Percentiles rank a stretch among this genome's conserved stretches.
These are phyloP conservation scores for Sitodiplosis mosellana DNA, from an alignment of 1,140 invertebrate species.

Conservation along the genomic window DNA sequence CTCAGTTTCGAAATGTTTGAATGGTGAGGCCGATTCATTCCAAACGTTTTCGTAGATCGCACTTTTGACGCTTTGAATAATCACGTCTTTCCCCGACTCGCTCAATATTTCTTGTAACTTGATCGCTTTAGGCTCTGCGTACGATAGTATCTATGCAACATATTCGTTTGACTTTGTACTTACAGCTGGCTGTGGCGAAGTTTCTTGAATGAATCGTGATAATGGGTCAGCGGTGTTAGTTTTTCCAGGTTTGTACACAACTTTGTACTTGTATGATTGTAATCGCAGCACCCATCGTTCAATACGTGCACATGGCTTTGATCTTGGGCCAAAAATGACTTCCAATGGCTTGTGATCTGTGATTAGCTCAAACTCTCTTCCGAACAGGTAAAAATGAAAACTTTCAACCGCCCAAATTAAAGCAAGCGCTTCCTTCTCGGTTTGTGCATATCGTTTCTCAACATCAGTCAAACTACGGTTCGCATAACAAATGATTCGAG, in stretches of 20 bases:
- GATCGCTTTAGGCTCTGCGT: neutral
- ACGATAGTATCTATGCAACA: neutral
- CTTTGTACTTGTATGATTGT: slow-evolving; percentile 11
- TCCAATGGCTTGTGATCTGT: slow-evolving; percentile 19
- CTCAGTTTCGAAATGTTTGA: slow-evolving; percentile 3
- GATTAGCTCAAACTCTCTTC: slow-evolving; percentile 16
- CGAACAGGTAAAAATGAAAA: slow-evolving; percentile 12
- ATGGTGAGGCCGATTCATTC: neutral
- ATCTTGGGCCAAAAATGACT: slow-evolving; percentile 6
- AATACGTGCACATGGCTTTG: slow-evolving; percentile 10
- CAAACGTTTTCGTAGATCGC: neutral
- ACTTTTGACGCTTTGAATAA: neutral
- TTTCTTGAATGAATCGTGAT: slow-evolving; percentile 2
- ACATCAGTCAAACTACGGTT: slow-evolving; percentile 14
- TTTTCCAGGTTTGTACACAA: slow-evolving; percentile 9
- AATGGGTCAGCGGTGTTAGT: too few species aligned
- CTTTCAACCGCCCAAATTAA: slow-evolving; percentile 16
- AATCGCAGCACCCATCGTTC: slow-evolving; percentile 13
- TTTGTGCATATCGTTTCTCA: slow-evolving; percentile 23
- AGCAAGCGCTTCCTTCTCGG: slow-evolving; percentile 19
- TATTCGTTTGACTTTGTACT: neutral
- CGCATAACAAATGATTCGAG: slow-evolving; percentile 4
- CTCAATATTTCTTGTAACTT: neutral
- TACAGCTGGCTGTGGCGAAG: too few species aligned
- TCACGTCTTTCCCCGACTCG: neutral